phyloP scores from a whole-genome alignment of 2,888 invertebrate species.

The Plebejus anna region DNA sequence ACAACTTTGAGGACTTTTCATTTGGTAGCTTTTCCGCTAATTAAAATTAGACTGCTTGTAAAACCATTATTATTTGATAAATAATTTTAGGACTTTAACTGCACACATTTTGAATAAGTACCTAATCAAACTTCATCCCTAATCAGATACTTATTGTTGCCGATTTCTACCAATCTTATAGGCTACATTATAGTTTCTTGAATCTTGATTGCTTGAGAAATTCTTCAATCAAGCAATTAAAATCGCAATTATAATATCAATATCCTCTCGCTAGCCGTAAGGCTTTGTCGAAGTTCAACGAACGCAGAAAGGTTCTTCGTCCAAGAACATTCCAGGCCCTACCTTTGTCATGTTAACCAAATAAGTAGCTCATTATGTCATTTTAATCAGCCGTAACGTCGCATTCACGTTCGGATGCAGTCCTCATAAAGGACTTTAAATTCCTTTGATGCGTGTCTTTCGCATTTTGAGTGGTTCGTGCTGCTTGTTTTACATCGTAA shows the following conservation, averaged over 20 bases:
- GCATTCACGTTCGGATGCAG: conserved; percentile 39
- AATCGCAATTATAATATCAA: conserved; percentile 8
- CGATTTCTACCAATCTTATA: not conserved
- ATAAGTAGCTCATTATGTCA: conserved; percentile 69
- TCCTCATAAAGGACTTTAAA: conserved; percentile 16
- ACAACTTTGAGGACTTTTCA: conserved; percentile 8
- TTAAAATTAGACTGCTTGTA: not conserved
- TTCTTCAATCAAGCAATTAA: not conserved
- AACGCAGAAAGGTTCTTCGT: conserved; percentile 64
- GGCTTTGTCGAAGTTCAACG: conserved; percentile 41
- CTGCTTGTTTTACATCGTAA: conserved; percentile 12
- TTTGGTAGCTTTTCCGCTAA: conserved; percentile 5
- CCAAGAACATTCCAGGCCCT: conserved; percentile 43
- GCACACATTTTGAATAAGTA: not conserved
- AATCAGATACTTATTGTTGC: not conserved
- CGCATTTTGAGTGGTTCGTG: conserved; percentile 16
- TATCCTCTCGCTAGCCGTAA: not conserved
- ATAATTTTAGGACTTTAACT: not conserved
- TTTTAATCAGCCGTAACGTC: conserved; percentile 69
- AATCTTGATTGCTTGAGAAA: not conserved
- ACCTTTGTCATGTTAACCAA: conserved; percentile 75
- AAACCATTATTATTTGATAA: not conserved
- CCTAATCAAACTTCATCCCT: too few relatives aligned
- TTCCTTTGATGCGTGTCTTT: conserved; percentile 14
- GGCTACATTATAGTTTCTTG: too few relatives aligned